These are phyloP conservation scores for Dolichoris vasculosae DNA, from an alignment of 1,140 invertebrate genomes.

Conservation along the genomic window DNA sequence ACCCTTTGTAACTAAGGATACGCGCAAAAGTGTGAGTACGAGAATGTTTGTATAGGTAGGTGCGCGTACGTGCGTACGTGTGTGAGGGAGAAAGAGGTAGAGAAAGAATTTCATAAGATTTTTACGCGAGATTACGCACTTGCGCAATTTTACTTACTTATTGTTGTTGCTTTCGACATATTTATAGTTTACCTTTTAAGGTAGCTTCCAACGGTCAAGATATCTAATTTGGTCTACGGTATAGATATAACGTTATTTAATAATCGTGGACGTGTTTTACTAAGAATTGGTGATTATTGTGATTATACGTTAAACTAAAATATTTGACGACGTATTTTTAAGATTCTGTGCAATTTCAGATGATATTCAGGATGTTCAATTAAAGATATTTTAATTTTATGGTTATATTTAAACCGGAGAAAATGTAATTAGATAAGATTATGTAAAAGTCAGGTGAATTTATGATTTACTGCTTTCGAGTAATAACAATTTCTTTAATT, in stretches of 20 bases:
- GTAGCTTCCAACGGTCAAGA: not conserved
- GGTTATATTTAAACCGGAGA: not conserved
- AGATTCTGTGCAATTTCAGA: too few relatives aligned
- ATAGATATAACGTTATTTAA: not conserved
- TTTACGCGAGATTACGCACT: constrained; percentile 18
- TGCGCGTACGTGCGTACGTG: not conserved
- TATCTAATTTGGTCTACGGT: not conserved
- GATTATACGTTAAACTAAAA: too few relatives aligned
- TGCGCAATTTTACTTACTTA: constrained; percentile 20
- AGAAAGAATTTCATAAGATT: constrained; percentile 22
- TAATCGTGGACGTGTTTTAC: not conserved
- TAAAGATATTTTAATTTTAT: not conserved
- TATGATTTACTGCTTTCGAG: not conserved
- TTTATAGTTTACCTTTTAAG: constrained; percentile 39
- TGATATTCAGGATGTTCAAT: not conserved
- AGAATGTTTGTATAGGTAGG: not conserved
- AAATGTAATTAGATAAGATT: not conserved
- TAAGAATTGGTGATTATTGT: not conserved
- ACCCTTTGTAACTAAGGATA: too few relatives aligned
- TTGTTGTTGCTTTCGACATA: constrained; percentile 18
- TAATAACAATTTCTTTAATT: not conserved
- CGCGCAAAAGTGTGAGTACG: not conserved
- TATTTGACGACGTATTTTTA: too few relatives aligned
- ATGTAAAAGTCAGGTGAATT: not conserved
- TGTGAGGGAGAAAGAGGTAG: not conserved